These are phyloP conservation scores for Paracentrotus lividus DNA, from an alignment of 53 echinoderm and acorn worm species.

Conservation along the genomic window DNA sequence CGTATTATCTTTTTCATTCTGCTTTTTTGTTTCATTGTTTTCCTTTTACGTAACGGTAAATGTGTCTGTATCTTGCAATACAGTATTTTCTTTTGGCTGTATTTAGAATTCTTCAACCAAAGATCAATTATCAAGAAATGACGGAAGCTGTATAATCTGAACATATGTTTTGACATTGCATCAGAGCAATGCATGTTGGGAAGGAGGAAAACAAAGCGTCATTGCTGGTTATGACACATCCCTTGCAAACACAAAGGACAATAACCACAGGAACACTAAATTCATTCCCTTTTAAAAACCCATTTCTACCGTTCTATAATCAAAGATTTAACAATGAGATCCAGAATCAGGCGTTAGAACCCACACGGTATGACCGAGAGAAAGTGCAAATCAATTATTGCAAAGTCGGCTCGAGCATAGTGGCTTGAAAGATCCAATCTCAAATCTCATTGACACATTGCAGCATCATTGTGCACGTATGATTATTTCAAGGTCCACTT, in stretches of 20 bases:
- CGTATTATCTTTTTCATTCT: too few relatives aligned
- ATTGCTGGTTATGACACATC: not conserved
- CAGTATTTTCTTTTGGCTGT: too few relatives aligned
- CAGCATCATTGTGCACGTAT: conserved; percentile 35
- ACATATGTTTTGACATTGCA: too few relatives aligned
- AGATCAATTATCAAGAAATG: too few relatives aligned
- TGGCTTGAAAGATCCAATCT: conserved; percentile 37
- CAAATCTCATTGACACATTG: conserved; percentile 37
- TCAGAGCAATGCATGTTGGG: not conserved
- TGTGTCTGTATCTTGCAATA: too few relatives aligned
- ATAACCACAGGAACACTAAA: not conserved
- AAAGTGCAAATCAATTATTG: conserved; percentile 43
- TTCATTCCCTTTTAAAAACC: not conserved
- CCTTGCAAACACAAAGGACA: conserved; percentile 3
- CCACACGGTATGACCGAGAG: conserved; percentile 28
- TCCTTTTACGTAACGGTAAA: too few relatives aligned
- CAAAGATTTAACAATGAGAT: not conserved
- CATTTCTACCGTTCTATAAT: not conserved
- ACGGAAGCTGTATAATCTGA: too few relatives aligned
- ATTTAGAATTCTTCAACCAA: too few relatives aligned
- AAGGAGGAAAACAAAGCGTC: not conserved
- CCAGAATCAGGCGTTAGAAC: conserved; percentile 20
- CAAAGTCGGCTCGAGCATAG: conserved; percentile 11
- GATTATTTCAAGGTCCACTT: conserved; percentile 34
- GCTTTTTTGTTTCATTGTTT: too few relatives aligned